Evolutionary conservation across 2,797 vertebrate genomes (phyloP).

Genomic region (Halcyon chelicuti): DNA sequence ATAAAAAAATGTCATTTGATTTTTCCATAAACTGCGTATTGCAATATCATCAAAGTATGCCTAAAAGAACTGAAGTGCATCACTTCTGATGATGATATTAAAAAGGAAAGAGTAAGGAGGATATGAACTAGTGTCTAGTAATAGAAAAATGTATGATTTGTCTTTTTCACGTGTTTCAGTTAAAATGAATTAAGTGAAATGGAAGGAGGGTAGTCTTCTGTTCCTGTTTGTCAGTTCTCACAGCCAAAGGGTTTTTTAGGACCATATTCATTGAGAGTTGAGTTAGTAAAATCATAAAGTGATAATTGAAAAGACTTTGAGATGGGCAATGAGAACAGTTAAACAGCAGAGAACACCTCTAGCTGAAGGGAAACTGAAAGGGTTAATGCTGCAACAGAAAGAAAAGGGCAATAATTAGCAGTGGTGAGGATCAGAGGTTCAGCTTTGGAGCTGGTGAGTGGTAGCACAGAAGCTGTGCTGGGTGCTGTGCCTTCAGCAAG

Average conservation of each 20-base stretch:
- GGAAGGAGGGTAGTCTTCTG: background rate
- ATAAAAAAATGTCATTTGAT: slow-evolving; percentile 36
- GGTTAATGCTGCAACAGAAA: background rate
- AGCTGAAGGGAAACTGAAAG: background rate
- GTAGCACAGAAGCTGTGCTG: background rate
- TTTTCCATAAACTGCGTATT: slow-evolving; percentile 31
- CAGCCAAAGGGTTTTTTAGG: background rate
- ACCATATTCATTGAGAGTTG: background rate
- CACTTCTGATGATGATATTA: slow-evolving; percentile 10
- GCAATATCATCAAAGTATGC: slow-evolving; percentile 18
- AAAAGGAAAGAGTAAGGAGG: background rate
- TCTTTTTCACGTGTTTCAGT: background rate
- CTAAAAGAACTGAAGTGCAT: slow-evolving; percentile 19
- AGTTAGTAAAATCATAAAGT: background rate
- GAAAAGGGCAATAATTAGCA: background rate
- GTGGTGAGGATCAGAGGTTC: background rate
- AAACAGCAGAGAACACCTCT: background rate
- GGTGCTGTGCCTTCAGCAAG: background rate
- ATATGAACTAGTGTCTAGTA: background rate
- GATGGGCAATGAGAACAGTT: background rate
- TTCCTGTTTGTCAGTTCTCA: background rate
- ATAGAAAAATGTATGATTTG: background rate
- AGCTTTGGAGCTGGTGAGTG: background rate
- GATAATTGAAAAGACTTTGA: background rate
- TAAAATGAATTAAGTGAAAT: background rate